Evolutionary conservation across 1,140 invertebrate species (phyloP).

Genomic region (Dinothrombium tinctorium): DNA sequence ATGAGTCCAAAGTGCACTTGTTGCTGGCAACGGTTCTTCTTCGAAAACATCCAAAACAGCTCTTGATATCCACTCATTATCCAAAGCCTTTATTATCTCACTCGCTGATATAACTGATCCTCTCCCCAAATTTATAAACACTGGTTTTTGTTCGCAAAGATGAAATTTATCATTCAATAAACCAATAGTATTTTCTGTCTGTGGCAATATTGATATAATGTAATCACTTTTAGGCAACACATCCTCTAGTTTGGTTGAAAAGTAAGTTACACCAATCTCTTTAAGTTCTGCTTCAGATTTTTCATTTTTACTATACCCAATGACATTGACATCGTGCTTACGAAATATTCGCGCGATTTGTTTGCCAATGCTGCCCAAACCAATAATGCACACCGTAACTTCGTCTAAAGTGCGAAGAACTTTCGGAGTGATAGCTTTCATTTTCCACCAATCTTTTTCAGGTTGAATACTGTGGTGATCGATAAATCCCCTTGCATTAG

Average conservation of each 20-base stretch:
- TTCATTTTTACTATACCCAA: neutral
- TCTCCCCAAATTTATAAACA: slow-evolving; percentile 33
- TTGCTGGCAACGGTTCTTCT: slow-evolving; percentile 27
- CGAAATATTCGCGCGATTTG: neutral
- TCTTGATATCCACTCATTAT: slow-evolving; percentile 28
- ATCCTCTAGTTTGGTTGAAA: slow-evolving; percentile 19
- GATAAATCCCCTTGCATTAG: neutral
- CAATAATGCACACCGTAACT: neutral
- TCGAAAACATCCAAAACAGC: slow-evolving; percentile 35
- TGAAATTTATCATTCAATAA: slow-evolving; percentile 21
- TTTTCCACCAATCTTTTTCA: neutral
- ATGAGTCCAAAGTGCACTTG: slow-evolving; percentile 28
- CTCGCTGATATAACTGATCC: slow-evolving; percentile 28
- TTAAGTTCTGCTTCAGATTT: neutral
- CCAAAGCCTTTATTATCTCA: slow-evolving; percentile 28
- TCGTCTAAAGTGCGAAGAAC: neutral
- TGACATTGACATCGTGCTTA: neutral
- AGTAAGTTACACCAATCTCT: neutral
- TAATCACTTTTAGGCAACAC: slow-evolving; percentile 30
- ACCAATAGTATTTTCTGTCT: slow-evolving; percentile 26
- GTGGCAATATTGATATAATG: slow-evolving; percentile 30
- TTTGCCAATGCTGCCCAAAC: slow-evolving; percentile 1
- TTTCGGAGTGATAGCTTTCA: no score
- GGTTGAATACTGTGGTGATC: neutral
- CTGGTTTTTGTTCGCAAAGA: slow-evolving; percentile 15